phyloP scores from a whole-genome alignment of 2,113 vertebrate species.

The Hyaena hyaena region DNA sequence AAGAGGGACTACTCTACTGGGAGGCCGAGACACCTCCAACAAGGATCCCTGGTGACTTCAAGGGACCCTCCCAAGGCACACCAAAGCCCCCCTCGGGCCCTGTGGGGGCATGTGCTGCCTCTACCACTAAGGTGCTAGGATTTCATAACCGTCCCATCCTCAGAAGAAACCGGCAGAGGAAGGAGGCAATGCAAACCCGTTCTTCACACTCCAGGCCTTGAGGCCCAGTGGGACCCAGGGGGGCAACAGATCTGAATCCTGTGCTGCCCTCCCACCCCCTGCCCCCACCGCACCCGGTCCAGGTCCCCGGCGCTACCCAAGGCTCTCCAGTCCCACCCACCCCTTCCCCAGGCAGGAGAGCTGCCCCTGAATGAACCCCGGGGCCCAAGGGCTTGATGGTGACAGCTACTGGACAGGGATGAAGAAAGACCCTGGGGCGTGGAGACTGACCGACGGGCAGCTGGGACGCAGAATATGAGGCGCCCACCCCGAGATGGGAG shows the following conservation, averaged over 20 bases:
- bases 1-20: not conserved
- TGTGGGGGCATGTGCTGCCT: not conserved
- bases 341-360: not conserved
- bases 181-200: not conserved
- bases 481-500: not conserved
- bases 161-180: slow-evolving; percentile 3
- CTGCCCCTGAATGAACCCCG: not conserved
- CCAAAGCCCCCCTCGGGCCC: not conserved
- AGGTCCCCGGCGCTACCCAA: not conserved
- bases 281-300: not conserved
- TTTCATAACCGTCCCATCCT: not conserved
- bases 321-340: not conserved
- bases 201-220: not conserved
- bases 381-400: not conserved
- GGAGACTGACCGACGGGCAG: not conserved
- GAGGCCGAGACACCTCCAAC: not conserved
- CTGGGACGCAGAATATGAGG: not conserved
- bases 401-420: not conserved
- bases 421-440: not conserved
- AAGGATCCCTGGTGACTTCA: slow-evolving; percentile 9
- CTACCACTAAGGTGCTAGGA: slow-evolving; percentile 56
- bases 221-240: not conserved
- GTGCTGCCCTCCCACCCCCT: not conserved
- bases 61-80: not conserved
- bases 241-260: not conserved